Conservation (phyloP, 2,797 vertebrate genomes). For the Artibeus lituratus region DNA sequence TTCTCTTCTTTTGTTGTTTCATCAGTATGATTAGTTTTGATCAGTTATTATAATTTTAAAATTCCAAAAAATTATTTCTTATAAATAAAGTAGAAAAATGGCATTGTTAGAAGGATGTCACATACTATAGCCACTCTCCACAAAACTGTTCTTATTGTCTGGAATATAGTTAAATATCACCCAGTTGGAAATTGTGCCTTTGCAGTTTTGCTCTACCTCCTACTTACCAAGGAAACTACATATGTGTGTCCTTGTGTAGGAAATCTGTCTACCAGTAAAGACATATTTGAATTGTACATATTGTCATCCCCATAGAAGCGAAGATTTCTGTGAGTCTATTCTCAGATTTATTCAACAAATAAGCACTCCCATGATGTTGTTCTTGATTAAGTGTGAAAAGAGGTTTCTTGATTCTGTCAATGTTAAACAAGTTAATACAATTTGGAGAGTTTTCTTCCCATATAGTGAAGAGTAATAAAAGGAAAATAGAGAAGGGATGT, state of each 20-base stretch:
- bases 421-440: constrained; percentile 29
- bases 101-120: not conserved
- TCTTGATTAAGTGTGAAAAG: constrained; percentile 6
- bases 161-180: not conserved
- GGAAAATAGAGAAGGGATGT: constrained; percentile 18
- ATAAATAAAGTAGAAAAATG: not conserved
- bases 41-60: not conserved
- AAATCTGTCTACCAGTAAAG: not conserved
- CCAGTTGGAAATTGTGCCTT: not conserved
- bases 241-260: not conserved
- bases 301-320: not conserved
- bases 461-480: not conserved
- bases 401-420: constrained; percentile 7
- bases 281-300: not conserved
- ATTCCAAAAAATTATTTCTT: not conserved
- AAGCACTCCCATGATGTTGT: not conserved
- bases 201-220: not conserved
- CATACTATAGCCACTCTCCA: not conserved
- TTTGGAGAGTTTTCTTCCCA: constrained; percentile 15
- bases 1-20: not conserved
- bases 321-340: constrained; percentile 15
- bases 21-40: not conserved
- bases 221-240: not conserved
- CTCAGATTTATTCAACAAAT: constrained; percentile 31
- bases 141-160: not conserved